Percentiles rank a stretch among this genome's conserved stretches.
Evolutionary conservation across 2,888 invertebrate species (phyloP).

Genomic region (Macrosiphum euphorbiae): DNA sequence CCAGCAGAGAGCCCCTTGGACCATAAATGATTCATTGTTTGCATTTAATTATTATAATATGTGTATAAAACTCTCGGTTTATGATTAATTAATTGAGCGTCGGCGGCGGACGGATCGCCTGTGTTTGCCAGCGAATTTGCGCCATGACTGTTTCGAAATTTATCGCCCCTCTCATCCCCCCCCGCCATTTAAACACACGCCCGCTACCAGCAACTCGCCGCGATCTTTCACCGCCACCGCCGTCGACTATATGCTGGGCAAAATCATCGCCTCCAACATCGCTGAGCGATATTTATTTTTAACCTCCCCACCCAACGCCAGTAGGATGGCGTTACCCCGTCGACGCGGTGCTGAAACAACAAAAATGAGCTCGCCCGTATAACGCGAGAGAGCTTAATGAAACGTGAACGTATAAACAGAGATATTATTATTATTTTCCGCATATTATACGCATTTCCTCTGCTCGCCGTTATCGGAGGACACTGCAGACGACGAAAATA

Average conservation of each 20-base stretch:
- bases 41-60: constrained; percentile 61
- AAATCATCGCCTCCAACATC: neutral
- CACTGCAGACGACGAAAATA: neutral
- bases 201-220: neutral
- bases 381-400: constrained; percentile 17
- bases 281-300: constrained; percentile 31
- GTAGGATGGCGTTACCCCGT: no score
- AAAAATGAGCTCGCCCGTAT: neutral
- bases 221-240: neutral
- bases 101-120: constrained; percentile 30
- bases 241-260: neutral
- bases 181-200: neutral
- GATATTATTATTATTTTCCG: neutral
- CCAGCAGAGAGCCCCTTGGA: constrained; percentile 34
- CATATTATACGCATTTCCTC: neutral
- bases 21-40: constrained; percentile 63
- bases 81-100: constrained; percentile 62
- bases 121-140: constrained; percentile 62
- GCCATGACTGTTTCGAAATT: constrained; percentile 56
- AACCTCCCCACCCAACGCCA: neutral
- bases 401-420: neutral
- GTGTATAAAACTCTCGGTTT: constrained; percentile 60
- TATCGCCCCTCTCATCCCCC: neutral
- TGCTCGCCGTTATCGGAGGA: neutral
- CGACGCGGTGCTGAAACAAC: constrained; percentile 3